These are phyloP conservation scores for Stratiomys singularior DNA, from an alignment of 2,888 invertebrate species.

Conservation along the genomic window DNA sequence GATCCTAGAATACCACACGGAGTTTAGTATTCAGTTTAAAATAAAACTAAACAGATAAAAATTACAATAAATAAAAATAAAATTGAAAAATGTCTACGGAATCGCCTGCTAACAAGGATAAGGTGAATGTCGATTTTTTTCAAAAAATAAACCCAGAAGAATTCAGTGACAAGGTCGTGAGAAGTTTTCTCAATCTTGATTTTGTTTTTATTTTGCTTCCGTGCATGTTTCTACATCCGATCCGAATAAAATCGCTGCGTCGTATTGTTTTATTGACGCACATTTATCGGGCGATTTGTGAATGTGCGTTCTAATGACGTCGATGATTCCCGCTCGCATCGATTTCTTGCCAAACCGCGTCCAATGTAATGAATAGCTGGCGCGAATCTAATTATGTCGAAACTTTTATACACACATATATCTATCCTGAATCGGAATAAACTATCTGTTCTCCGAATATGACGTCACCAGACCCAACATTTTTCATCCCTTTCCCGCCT, in stretches of 20 bases:
- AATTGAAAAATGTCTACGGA: background rate
- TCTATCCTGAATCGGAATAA: background rate
- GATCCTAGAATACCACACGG: background rate
- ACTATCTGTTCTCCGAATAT: background rate
- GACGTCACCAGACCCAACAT: slow-evolving; percentile 6
- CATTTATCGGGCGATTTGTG: background rate
- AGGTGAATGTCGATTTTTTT: slow-evolving; percentile 53
- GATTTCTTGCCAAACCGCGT: background rate
- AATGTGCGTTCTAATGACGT: slow-evolving; percentile 18
- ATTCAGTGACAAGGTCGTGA: slow-evolving; percentile 33
- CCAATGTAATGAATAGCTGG: background rate
- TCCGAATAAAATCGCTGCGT: background rate
- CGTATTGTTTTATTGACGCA: slow-evolving; percentile 13
- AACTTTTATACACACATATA: background rate
- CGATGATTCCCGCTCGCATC: background rate
- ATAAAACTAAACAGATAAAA: too few relatives aligned
- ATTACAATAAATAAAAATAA: background rate
- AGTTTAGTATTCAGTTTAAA: background rate
- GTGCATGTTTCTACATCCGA: background rate
- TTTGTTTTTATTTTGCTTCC: background rate
- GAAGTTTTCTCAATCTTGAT: background rate
- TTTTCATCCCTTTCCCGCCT: background rate
- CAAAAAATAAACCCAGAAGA: background rate
- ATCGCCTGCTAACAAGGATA: slow-evolving; percentile 51
- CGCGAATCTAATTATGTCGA: background rate